phyloP scores from a whole-genome alignment of 1,140 invertebrate genomes.

The Samia ricini region DNA sequence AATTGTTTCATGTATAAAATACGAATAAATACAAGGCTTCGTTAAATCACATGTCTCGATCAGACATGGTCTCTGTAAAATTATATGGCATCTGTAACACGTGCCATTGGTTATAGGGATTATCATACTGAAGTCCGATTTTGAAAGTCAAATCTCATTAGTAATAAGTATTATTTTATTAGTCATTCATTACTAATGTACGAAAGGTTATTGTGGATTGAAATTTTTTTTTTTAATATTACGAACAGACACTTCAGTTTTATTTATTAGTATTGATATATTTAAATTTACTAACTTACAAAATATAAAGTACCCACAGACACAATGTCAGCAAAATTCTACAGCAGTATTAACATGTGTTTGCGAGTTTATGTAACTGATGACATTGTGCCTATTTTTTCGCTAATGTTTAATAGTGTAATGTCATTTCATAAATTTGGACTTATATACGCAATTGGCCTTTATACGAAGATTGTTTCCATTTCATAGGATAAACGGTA shows the following conservation, averaged over 20 bases:
- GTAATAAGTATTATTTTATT: neutral
- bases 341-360: neutral
- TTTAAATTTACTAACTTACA: neutral
- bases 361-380: neutral
- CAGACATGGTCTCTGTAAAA: constrained; percentile 5
- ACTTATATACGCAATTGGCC: neutral
- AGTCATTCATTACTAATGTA: neutral
- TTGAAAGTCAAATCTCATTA: neutral
- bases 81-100: constrained; percentile 4
- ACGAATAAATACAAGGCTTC: constrained; percentile 3
- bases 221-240: no score
- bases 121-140: constrained; percentile 2
- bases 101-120: neutral
- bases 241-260: no score
- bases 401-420: neutral
- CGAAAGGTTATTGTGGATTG: neutral
- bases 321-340: constrained; percentile 1
- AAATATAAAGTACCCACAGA: no score
- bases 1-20: neutral
- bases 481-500: no score
- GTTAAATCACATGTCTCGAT: constrained; percentile 2
- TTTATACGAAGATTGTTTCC: neutral
- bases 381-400: neutral
- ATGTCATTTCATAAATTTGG: neutral
- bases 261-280: neutral